phyloP scores from a whole-genome alignment of 2,797 vertebrate genomes.

The Myotis findleyi region DNA sequence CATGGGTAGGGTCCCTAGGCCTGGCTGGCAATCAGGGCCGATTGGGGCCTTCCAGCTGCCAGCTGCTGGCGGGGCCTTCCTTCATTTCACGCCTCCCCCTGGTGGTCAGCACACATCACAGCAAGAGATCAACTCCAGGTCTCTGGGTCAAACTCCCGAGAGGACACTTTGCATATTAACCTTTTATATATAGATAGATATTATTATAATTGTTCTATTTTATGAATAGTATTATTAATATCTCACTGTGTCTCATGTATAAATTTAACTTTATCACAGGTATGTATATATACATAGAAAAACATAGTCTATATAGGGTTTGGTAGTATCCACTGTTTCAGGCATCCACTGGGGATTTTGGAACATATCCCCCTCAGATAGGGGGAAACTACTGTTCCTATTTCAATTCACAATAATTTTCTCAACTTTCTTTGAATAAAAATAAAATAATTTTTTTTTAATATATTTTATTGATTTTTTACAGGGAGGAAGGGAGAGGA shows the following conservation, averaged over 20 bases:
- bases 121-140: too few species aligned
- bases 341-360: not conserved
- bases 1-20: too few species aligned
- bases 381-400: not conserved
- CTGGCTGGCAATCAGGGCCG: too few species aligned
- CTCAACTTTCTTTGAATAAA: constrained; percentile 57
- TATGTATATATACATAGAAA: not conserved
- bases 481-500: too few species aligned
- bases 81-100: too few species aligned
- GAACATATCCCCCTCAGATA: not conserved
- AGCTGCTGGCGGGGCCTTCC: too few species aligned
- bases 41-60: too few species aligned
- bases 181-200: not conserved
- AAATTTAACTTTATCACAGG: not conserved
- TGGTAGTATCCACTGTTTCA: not conserved
- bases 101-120: too few species aligned
- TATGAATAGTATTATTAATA: not conserved
- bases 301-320: not conserved
- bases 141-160: too few species aligned
- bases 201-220: not conserved
- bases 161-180: too few species aligned
- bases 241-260: not conserved
- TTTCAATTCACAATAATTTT: constrained; percentile 66
- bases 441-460: constrained; percentile 39
- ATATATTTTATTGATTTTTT: too few species aligned